phyloP scores from a whole-genome alignment of 2,113 vertebrate genomes.

The Coturnix japonica region DNA sequence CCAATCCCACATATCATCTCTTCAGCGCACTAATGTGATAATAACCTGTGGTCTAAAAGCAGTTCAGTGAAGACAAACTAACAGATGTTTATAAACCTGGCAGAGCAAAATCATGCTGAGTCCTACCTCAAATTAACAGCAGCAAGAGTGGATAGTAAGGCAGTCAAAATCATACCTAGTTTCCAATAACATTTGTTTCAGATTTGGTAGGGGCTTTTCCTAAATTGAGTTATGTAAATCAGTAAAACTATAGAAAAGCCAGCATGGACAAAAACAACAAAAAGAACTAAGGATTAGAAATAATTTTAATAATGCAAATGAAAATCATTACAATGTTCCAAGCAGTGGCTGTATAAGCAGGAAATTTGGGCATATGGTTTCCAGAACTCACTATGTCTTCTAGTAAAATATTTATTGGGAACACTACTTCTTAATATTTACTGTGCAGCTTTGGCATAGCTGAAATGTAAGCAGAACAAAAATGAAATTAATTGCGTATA shows the following conservation, averaged over 20 bases:
- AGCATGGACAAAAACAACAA: constrained; percentile 4
- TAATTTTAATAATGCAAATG: constrained; percentile 52
- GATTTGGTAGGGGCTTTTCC: constrained; percentile 48
- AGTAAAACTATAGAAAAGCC: constrained; percentile 56
- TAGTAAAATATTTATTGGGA: constrained; percentile 64
- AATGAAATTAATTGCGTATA: constrained; percentile 54
- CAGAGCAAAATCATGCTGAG: constrained; percentile 25
- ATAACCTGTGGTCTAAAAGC: background rate
- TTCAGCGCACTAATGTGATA: background rate
- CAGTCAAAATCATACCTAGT: constrained; percentile 14
- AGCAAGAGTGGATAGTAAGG: background rate
- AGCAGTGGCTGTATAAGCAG: constrained; percentile 1
- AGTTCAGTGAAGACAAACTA: constrained; percentile 18
- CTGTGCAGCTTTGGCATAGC: constrained; percentile 10
- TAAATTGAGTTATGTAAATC: constrained; percentile 68
- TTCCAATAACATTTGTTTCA: constrained; percentile 66
- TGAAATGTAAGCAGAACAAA: constrained; percentile 40
- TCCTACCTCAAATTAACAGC: constrained; percentile 24
- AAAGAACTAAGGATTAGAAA: constrained; percentile 29
- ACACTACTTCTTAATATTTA: constrained; percentile 56
- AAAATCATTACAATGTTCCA: constrained; percentile 45
- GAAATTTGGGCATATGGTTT: constrained; percentile 40
- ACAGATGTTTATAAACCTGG: constrained; percentile 19
- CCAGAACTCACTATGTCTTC: constrained; percentile 31
- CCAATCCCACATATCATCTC: background rate